These are phyloP conservation scores for Phasia obesa DNA, from an alignment of 2,888 invertebrate species.

Conservation along the genomic window DNA sequence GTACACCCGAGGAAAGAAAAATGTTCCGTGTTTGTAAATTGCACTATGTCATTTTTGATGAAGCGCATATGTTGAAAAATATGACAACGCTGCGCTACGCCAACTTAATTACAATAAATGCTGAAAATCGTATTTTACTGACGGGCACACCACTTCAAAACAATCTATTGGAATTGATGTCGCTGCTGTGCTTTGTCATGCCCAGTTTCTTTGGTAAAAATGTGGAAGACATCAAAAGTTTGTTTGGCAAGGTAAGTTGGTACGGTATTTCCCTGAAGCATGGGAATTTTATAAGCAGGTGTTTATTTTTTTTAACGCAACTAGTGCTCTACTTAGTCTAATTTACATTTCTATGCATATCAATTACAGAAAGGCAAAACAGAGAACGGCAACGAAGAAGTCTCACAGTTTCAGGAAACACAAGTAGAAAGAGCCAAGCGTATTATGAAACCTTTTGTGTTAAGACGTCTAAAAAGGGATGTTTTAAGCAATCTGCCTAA, in stretches of 20 bases:
- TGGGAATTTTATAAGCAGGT: background rate
- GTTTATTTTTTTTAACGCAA: too few species aligned
- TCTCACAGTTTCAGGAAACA: slow-evolving; percentile 92
- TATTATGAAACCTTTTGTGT: slow-evolving; percentile 97
- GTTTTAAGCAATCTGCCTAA: slow-evolving; percentile 92
- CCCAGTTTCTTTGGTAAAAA: slow-evolving; percentile 96
- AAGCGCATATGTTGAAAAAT: slow-evolving; percentile 99
- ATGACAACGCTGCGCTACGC: slow-evolving; percentile 96
- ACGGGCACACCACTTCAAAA: slow-evolving; percentile 99
- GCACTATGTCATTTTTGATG: slow-evolving; percentile 97
- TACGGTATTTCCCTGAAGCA: background rate
- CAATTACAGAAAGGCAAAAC: slow-evolving; percentile 83
- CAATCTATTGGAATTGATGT: slow-evolving; percentile 97
- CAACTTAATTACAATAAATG: slow-evolving; percentile 93
- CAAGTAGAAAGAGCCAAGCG: slow-evolving; percentile 96
- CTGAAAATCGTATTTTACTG: slow-evolving; percentile 91
- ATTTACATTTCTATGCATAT: background rate
- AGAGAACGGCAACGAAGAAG: slow-evolving; percentile 84
- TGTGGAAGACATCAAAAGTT: slow-evolving; percentile 91
- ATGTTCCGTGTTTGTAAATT: slow-evolving; percentile 94
- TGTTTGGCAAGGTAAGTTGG: slow-evolving; percentile 89
- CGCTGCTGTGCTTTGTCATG: slow-evolving; percentile 97
- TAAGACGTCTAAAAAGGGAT: slow-evolving; percentile 93
- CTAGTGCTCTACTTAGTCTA: too few species aligned
- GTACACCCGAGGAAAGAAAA: slow-evolving; percentile 94